These are phyloP conservation scores for Centroberyx gerrardi DNA, from an alignment of 2,797 vertebrate genomes.

Conservation along the genomic window DNA sequence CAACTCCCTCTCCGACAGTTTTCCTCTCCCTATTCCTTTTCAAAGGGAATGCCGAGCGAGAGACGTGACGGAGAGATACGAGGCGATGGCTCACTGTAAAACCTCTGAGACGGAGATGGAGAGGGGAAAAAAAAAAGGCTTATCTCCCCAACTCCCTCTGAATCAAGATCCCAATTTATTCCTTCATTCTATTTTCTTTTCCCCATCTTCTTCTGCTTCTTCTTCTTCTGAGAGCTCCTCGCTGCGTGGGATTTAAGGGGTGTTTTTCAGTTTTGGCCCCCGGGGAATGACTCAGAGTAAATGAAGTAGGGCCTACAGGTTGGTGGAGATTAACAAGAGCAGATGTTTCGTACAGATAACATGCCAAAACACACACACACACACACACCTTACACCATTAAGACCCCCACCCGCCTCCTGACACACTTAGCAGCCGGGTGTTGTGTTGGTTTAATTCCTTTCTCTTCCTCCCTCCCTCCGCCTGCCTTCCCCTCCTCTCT, in stretches of 20 bases:
- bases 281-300: conserved; percentile 58
- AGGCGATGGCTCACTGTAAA: conserved; percentile 24
- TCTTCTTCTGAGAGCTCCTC: conserved; percentile 17
- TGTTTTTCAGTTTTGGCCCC: conserved; percentile 48
- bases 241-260: conserved; percentile 27
- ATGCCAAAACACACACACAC: conserved; percentile 50
- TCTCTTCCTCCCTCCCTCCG: conserved; percentile 27
- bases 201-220: conserved; percentile 1
- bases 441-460: conserved; percentile 58
- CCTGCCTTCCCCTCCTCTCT: conserved; percentile 50
- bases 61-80: conserved; percentile 36
- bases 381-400: background rate
- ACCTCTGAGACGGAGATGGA: conserved; percentile 22
- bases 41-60: conserved; percentile 30
- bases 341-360: conserved; percentile 76
- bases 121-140: conserved; percentile 34
- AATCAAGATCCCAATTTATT: conserved; percentile 47
- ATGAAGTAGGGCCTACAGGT: conserved; percentile 64
- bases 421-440: conserved; percentile 61
- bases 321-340: conserved; percentile 63
- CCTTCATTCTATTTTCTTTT: conserved; percentile 47
- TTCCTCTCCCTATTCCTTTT: conserved; percentile 57
- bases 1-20: conserved; percentile 22
- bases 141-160: conserved; percentile 57
- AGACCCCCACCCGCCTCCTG: conserved; percentile 30